Conservation (phyloP, 2,888 invertebrate species). For the Drosophila conformis region DNA sequence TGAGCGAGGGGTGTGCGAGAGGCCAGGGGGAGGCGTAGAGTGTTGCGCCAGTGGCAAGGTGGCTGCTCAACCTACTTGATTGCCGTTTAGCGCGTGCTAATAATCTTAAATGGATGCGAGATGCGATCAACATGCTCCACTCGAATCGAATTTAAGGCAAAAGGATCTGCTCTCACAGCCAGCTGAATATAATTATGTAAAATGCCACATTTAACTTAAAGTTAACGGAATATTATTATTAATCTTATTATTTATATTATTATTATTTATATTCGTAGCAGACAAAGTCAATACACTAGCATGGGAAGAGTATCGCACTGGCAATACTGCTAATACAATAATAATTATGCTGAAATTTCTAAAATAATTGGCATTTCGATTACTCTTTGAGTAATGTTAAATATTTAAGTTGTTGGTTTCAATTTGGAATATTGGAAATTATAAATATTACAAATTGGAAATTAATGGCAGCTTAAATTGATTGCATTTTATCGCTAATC, state of each 20-base stretch:
- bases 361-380: neutral
- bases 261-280: no score
- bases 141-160: neutral
- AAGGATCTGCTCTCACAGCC: neutral
- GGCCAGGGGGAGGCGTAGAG: neutral
- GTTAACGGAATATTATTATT: neutral
- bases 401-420: neutral
- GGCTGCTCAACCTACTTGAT: slow-evolving; percentile 29
- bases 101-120: slow-evolving; percentile 27
- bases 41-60: slow-evolving; percentile 1
- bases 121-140: slow-evolving; percentile 9
- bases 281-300: neutral
- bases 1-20: neutral
- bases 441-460: neutral
- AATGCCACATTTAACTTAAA: neutral
- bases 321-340: no score
- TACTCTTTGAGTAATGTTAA: neutral
- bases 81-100: slow-evolving; percentile 47
- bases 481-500: neutral
- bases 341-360: no score
- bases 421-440: no score
- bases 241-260: neutral
- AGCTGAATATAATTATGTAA: neutral
- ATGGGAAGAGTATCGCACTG: neutral
- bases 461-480: neutral